A percentile compares a stretch with the other conserved stretches of the same genome.
Conservation (phyloP, 2,888 invertebrate genomes). For the Unio delphinus region DNA sequence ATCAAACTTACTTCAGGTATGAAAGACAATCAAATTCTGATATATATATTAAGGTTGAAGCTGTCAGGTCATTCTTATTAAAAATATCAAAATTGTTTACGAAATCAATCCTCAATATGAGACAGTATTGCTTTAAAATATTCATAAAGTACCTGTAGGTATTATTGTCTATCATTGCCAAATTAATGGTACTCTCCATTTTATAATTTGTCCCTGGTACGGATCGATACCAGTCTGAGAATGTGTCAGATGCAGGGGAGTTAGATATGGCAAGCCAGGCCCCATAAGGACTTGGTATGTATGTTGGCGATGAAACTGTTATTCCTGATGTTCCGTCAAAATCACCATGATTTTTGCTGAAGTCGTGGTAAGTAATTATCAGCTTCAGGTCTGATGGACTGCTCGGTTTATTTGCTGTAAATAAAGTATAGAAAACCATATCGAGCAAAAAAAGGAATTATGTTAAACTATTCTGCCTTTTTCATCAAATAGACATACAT, state of each 20-base stretch:
- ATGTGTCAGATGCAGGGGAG: slow-evolving; percentile 48
- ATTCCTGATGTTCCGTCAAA: slow-evolving; percentile 28
- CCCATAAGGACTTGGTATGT: slow-evolving; percentile 48
- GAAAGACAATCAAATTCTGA: no score
- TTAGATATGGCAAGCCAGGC: slow-evolving; percentile 44
- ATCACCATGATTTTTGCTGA: slow-evolving; percentile 25
- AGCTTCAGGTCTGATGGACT: slow-evolving; percentile 25
- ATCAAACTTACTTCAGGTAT: no score
- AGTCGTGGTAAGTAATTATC: slow-evolving; percentile 38
- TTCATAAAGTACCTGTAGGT: no score
- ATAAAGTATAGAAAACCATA: no score
- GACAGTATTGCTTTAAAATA: no score
- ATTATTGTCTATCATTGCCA: slow-evolving; percentile 2
- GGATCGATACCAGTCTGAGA: slow-evolving; percentile 53
- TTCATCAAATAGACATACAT: no score
- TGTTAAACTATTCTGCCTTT: no score
- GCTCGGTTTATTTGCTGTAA: slow-evolving; percentile 4
- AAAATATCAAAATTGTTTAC: no score
- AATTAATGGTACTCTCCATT: slow-evolving; percentile 21
- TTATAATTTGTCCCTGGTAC: slow-evolving; percentile 20
- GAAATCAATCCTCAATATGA: no score
- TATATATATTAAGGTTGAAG: no score
- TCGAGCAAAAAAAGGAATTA: no score
- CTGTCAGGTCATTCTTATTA: no score
- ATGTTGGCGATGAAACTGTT: slow-evolving; percentile 27